Evolutionary conservation across 2,113 vertebrate genomes (phyloP).

Genomic region (Phrynosoma blainvillii): DNA sequence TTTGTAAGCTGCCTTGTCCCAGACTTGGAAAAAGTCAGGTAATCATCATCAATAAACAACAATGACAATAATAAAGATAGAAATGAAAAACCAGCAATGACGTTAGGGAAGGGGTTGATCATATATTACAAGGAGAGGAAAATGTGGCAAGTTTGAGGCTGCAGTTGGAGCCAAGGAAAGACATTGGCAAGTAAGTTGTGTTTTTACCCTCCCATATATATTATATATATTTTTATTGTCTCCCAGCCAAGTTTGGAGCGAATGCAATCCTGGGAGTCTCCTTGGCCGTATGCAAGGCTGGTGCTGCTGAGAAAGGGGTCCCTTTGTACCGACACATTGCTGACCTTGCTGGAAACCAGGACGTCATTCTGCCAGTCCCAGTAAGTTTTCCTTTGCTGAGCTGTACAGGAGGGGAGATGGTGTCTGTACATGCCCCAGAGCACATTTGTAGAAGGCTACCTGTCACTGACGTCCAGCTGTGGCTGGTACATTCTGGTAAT

Average conservation of each 20-base stretch:
- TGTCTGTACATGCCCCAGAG: not conserved
- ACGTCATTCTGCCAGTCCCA: conserved; percentile 96
- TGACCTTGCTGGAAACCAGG: conserved; percentile 90
- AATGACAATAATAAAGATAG: no score
- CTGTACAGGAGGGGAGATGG: no score
- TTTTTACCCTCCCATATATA: not conserved
- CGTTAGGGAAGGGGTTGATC: not conserved
- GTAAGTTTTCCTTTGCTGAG: conserved; percentile 74
- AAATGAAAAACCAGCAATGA: no score
- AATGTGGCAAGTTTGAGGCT: no score
- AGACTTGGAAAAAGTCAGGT: no score
- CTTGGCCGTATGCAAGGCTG: conserved; percentile 97
- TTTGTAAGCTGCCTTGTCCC: no score
- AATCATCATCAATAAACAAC: no score
- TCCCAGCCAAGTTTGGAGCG: conserved; percentile 93
- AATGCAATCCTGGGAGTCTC: conserved; percentile 97
- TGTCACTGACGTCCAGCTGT: no score
- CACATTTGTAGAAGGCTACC: no score
- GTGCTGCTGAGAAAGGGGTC: conserved; percentile 95
- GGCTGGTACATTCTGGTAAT: not conserved
- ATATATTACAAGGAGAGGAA: no score
- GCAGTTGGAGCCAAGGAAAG: not conserved
- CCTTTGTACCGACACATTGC: conserved; percentile 97
- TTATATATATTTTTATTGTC: conserved; percentile 4
- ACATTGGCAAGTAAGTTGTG: not conserved